A percentile compares a stretch with the other conserved stretches of the same genome.
Conservation (phyloP, 2,797 vertebrate species). For the Tympanoctomys barrerae region DNA sequence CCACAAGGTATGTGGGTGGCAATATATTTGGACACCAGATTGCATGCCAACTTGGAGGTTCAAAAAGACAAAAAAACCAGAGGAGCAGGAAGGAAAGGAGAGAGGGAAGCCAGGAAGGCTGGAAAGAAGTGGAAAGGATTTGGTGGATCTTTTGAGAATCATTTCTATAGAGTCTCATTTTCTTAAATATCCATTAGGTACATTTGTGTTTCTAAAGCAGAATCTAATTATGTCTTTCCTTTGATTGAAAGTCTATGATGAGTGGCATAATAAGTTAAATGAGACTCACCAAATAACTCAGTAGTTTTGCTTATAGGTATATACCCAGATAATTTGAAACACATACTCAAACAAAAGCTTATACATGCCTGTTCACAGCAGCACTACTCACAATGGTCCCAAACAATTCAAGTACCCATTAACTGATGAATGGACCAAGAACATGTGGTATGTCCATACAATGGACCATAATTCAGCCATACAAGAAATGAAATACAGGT, state of each 20-base stretch:
- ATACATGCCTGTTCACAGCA: not conserved
- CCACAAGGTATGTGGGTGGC: constrained; percentile 78
- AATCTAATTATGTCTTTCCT: not conserved
- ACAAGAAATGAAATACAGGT: not conserved
- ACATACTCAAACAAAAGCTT: not conserved
- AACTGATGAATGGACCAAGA: not conserved
- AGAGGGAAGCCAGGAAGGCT: not conserved
- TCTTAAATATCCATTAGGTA: constrained; percentile 27
- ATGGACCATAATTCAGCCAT: not conserved
- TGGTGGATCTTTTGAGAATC: constrained; percentile 2
- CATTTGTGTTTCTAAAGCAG: constrained; percentile 8
- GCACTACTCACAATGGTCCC: not conserved
- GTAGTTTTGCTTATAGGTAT: not conserved
- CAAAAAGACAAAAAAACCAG: not conserved
- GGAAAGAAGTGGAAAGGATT: constrained; percentile 37
- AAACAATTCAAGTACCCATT: not conserved
- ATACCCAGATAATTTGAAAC: not conserved
- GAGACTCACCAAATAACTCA: not conserved
- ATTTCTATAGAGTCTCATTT: constrained; percentile 33
- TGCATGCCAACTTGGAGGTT: constrained; percentile 72
- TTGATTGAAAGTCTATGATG: constrained; percentile 19
- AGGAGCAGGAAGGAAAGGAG: not conserved
- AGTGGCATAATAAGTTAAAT: not conserved
- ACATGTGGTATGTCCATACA: not conserved
- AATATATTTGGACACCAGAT: constrained; percentile 79